Base-by-base conservation (phyloP, 2,113 vertebrate genomes). In the Dipodomys ordii region DNA sequence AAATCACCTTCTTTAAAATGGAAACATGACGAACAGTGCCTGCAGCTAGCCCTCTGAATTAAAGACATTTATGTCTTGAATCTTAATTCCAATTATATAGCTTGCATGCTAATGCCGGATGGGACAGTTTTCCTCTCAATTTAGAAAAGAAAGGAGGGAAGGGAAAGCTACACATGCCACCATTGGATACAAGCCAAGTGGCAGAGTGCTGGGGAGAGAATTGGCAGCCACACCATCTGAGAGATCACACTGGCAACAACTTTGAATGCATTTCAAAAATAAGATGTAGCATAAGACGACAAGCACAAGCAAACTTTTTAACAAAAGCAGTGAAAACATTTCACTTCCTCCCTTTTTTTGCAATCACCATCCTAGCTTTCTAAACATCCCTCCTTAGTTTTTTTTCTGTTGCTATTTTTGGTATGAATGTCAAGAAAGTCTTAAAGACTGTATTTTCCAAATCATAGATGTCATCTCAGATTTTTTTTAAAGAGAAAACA, bases 281-380 rank as follows among this genome's bases (percentile, higher is more conserved):
- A 97, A 90, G 88, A 95, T 88, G 91, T 28, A 90, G 6, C 85
- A 71, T 87, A 92, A 95, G 96, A 91, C 93, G 96, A 97, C 95
- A 98, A 97, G 90, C 90, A 93, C 74, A 98, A 97, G 97, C 96
- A 98, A 97, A 97, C 96, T 96, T 97, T 97, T 90, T 95, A 95
- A 97, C 0, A 62, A 97, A 97, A 96, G 95, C 95, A 94, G 92
- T 94, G 7, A 97, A 95, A 97, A 97, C 28, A 20, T 90, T 96
- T 94, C 76, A 83, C 73, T 91, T 49, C 49, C 79, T 83, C 79
- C 60, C 23, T n/a, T 96, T 93, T 46, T 16, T 73, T 90, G 71
- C 76, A 83, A 89, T 96, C 92, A 96, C 94, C 84, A 92, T 95
- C 83, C 79, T 92, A 92, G 76, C 80, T 96, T 97, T 97, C 91